These are phyloP conservation scores for Lasioglossum morio DNA, from an alignment of 2,888 invertebrate species.

Conservation along the genomic window DNA sequence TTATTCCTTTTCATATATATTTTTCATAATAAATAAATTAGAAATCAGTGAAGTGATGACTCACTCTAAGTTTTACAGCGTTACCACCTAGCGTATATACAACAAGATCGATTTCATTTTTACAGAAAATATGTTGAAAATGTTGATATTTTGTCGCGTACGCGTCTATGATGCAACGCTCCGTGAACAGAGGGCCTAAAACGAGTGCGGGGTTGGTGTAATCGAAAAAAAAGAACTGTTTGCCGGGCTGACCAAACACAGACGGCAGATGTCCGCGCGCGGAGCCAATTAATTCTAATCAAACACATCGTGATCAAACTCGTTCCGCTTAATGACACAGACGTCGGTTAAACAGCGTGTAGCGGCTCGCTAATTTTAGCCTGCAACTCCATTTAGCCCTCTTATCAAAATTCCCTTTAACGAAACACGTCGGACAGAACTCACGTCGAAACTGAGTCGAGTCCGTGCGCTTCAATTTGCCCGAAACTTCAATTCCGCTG, in stretches of 20 bases:
- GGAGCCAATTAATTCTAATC: constrained; percentile 26
- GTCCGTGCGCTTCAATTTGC: constrained; percentile 33
- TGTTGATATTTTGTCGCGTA: no score
- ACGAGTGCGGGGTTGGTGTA: background rate
- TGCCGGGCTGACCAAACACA: background rate
- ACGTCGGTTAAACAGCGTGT: background rate
- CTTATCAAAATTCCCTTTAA: constrained; percentile 35
- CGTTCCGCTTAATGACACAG: constrained; percentile 6
- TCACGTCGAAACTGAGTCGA: background rate
- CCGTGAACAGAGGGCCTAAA: background rate
- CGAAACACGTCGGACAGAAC: background rate
- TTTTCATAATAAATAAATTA: no score
- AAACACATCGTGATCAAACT: constrained; percentile 11
- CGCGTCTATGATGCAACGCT: no score
- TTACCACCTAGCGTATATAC: background rate
- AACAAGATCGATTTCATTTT: background rate
- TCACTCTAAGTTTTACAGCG: background rate
- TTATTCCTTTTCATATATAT: no score
- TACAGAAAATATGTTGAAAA: no score
- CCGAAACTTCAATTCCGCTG: constrained; percentile 20
- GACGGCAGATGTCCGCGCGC: constrained; percentile 7
- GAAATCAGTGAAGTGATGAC: background rate
- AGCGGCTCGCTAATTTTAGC: constrained; percentile 20
- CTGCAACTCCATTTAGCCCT: constrained; percentile 30
- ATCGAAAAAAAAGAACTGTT: background rate